Percentiles rank a stretch among this genome's conserved stretches.
Conservation (phyloP, 2,888 invertebrate genomes). For the Tetranychus piercei region DNA sequence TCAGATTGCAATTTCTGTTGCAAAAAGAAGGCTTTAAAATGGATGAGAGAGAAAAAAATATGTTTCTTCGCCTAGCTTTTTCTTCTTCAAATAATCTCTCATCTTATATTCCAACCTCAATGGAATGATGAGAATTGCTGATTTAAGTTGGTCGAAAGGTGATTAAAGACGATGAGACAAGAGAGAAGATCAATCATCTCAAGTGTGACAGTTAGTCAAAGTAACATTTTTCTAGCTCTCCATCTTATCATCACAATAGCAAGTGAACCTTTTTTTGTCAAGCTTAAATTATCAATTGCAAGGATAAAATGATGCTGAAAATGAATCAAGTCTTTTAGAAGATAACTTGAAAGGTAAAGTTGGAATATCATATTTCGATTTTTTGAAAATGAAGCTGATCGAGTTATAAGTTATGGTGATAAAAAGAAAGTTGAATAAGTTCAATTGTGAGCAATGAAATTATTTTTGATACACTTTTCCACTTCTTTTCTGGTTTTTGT, state of each 20-base stretch:
- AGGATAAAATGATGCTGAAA: too few relatives aligned
- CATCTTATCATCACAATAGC: background rate
- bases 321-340: too few relatives aligned
- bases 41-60: background rate
- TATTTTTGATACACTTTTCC: too few relatives aligned
- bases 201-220: background rate
- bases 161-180: background rate
- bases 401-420: too few relatives aligned
- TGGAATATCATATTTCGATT: too few relatives aligned
- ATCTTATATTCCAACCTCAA: background rate
- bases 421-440: too few relatives aligned
- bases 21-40: background rate
- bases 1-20: too few relatives aligned
- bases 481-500: too few relatives aligned
- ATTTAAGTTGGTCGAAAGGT: background rate
- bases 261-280: background rate
- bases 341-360: too few relatives aligned
- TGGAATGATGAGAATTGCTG: background rate
- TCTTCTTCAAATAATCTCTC: background rate
- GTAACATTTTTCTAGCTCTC: background rate
- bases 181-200: background rate
- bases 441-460: too few relatives aligned
- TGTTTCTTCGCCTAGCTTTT: background rate
- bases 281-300: too few relatives aligned
- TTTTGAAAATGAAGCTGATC: too few relatives aligned